Evolutionary conservation across 2,888 invertebrate species (phyloP).

Genomic region (Sarcophaga carnaria): DNA sequence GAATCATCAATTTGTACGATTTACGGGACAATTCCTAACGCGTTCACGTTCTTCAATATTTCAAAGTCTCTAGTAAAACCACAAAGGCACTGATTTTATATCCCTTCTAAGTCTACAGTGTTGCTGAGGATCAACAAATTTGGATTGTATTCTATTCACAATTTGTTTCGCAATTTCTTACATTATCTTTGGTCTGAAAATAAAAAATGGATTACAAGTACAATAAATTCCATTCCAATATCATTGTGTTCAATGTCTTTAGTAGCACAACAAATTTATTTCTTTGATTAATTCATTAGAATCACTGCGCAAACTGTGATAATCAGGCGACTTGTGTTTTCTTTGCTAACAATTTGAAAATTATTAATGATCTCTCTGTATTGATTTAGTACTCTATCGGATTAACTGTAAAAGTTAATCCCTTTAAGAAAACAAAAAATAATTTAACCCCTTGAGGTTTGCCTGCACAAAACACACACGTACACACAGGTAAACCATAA

Average conservation of each 20-base stretch:
- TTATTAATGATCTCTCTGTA: constrained; percentile 23
- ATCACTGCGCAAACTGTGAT: neutral
- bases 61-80: no score
- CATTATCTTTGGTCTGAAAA: no score
- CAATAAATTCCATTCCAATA: no score
- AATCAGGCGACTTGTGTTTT: neutral
- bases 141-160: no score
- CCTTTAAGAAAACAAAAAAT: neutral
- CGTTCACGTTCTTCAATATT: no score
- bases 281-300: neutral
- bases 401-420: constrained; percentile 64
- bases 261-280: neutral
- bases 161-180: no score
- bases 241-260: neutral
- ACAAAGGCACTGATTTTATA: no score
- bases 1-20: no score
- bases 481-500: constrained; percentile 21
- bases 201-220: no score
- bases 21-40: no score
- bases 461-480: neutral
- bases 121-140: no score
- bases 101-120: no score
- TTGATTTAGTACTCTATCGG: constrained; percentile 5
- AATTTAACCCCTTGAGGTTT: constrained; percentile 57
- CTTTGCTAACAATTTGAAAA: neutral